phyloP scores from a whole-genome alignment of 2,113 vertebrate species.

The Echinops telfairi region DNA sequence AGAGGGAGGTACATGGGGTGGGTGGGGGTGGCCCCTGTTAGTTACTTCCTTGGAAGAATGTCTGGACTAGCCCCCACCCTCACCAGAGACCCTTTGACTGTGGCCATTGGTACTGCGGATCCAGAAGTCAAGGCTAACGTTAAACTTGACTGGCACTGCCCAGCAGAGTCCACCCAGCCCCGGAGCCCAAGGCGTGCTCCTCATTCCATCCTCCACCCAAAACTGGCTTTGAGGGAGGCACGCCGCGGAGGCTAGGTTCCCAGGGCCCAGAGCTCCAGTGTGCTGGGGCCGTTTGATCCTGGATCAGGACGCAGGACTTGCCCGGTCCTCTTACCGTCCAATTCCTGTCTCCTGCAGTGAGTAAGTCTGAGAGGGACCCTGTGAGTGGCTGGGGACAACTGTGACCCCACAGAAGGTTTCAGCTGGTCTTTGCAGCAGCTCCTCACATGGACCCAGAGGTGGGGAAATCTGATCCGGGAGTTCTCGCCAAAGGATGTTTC shows the following conservation, averaged over 20 bases:
- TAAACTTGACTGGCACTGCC: neutral
- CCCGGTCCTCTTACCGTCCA: neutral
- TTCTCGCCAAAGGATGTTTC: neutral
- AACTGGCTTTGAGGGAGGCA: neutral
- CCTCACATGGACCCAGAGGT: neutral
- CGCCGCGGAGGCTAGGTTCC: neutral
- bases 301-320: neutral
- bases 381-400: neutral
- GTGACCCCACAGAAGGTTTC: neutral
- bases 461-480: neutral
- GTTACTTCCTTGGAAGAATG: neutral
- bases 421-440: neutral
- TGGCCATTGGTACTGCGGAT: neutral
- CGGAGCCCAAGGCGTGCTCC: neutral
- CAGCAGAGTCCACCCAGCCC: neutral
- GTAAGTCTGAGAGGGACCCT: neutral
- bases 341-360: neutral
- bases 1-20: neutral
- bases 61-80: neutral
- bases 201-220: neutral
- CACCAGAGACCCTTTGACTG: neutral
- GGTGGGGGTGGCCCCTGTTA: neutral
- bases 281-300: neutral
- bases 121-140: slow-evolving; percentile 48
- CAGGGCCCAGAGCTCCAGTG: neutral